Evolutionary conservation across 2,113 vertebrate species (phyloP).

Genomic region (Oxyura jamaicensis): DNA sequence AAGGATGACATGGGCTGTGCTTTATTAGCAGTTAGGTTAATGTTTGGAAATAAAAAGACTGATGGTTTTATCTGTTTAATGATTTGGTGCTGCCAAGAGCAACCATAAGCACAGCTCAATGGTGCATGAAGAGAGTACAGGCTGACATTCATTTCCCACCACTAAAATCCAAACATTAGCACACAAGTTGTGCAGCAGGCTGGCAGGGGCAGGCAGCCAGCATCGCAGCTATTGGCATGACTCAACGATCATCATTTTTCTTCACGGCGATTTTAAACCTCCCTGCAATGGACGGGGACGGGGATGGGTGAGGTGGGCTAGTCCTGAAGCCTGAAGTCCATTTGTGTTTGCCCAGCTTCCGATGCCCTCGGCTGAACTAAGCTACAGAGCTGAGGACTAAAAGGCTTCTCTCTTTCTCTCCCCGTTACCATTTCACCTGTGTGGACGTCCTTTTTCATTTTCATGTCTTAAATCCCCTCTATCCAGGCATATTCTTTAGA

Average conservation of each 20-base stretch:
- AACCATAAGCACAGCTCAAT: slow-evolving; percentile 61
- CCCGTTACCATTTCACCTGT: background rate
- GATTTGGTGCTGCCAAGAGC: slow-evolving; percentile 53
- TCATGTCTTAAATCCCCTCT: background rate
- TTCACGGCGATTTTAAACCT: slow-evolving; percentile 9
- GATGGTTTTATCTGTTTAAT: slow-evolving; percentile 71
- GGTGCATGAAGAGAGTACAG: slow-evolving; percentile 41
- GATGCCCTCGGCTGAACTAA: background rate
- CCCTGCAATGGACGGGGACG: background rate
- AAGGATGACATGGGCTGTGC: slow-evolving; percentile 28
- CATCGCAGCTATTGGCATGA: slow-evolving; percentile 3
- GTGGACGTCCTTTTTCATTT: background rate
- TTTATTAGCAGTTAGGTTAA: slow-evolving; percentile 76
- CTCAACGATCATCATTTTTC: slow-evolving; percentile 21
- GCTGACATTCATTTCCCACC: slow-evolving; percentile 34
- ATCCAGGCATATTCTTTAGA: background rate
- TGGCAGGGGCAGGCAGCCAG: slow-evolving; percentile 58
- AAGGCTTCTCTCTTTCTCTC: background rate
- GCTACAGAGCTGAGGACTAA: background rate
- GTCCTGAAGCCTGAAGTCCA: background rate
- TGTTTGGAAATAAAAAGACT: slow-evolving; percentile 73
- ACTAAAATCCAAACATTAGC: slow-evolving; percentile 48
- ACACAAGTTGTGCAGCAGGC: slow-evolving; percentile 32
- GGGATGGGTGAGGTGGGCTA: background rate
- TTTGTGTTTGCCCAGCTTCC: background rate